Evolutionary conservation across 2,888 invertebrate species (phyloP).

Genomic region (Diloba caeruleocephala): DNA sequence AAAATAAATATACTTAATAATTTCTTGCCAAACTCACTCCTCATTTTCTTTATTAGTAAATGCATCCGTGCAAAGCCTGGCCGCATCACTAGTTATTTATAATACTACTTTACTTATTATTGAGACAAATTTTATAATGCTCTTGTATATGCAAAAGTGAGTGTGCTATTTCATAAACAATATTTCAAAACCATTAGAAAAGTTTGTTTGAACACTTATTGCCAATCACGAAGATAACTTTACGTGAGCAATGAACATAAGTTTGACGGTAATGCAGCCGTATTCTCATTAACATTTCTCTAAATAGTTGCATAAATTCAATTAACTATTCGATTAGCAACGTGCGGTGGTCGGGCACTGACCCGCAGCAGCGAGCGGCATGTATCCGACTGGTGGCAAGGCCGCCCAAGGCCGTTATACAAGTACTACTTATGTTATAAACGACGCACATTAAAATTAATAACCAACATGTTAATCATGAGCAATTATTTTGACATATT

Average conservation of each 20-base stretch:
- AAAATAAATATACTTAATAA: no score
- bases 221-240: neutral
- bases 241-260: conserved; percentile 14
- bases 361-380: conserved; percentile 51
- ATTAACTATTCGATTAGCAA: conserved; percentile 62
- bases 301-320: conserved; percentile 53
- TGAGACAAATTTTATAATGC: no score
- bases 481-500: conserved; percentile 14
- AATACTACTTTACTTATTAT: no score
- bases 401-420: conserved; percentile 84
- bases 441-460: conserved; percentile 41
- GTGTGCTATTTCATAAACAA: conserved; percentile 20
- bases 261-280: conserved; percentile 28
- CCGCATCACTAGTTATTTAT: no score
- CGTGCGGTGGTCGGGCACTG: conserved; percentile 60
- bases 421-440: conserved; percentile 52
- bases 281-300: conserved; percentile 38
- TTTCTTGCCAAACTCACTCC: no score
- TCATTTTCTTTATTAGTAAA: no score
- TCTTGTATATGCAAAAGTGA: no score
- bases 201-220: conserved; percentile 3
- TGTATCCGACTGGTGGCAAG: conserved; percentile 74
- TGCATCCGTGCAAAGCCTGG: no score
- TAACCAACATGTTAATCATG: conserved; percentile 32
- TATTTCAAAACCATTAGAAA: conserved; percentile 14